These are phyloP conservation scores for Percopsis omiscomaycus DNA, from an alignment of 2,797 vertebrate species.

Conservation along the genomic window DNA sequence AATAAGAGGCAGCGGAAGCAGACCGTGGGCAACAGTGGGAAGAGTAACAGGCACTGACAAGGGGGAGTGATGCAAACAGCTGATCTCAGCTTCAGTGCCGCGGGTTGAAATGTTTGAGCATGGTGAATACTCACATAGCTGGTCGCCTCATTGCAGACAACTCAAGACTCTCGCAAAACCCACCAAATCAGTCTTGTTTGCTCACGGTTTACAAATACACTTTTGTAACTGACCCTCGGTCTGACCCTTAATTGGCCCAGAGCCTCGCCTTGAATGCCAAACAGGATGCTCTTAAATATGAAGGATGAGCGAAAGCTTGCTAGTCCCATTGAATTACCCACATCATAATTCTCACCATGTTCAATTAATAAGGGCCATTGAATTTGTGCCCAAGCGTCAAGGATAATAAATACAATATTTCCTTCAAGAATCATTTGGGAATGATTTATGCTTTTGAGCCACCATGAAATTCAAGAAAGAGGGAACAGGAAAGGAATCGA, in stretches of 20 bases:
- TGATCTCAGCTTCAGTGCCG: background rate
- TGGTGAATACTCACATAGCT: background rate
- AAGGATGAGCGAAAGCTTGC: conserved; percentile 58
- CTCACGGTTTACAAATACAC: conserved; percentile 41
- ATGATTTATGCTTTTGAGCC: conserved; percentile 75
- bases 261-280: conserved; percentile 57
- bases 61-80: background rate
- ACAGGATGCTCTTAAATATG: conserved; percentile 58
- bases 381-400: conserved; percentile 76
- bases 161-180: conserved; percentile 2
- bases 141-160: conserved; percentile 12
- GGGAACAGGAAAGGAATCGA: conserved; percentile 69
- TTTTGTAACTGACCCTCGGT: conserved; percentile 38
- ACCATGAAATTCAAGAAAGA: conserved; percentile 69
- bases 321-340: conserved; percentile 68
- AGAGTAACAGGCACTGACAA: conserved; percentile 4
- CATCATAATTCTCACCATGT: conserved; percentile 76
- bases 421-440: conserved; percentile 73
- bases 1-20: conserved; percentile 19
- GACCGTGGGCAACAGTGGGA: conserved; percentile 6
- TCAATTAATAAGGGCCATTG: conserved; percentile 80
- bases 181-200: conserved; percentile 20
- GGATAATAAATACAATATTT: conserved; percentile 80
- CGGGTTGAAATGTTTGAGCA: no score
- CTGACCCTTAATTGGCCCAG: conserved; percentile 37